Evolutionary conservation across 2,113 vertebrate genomes (phyloP).

Genomic region (Actinemys pallida): DNA sequence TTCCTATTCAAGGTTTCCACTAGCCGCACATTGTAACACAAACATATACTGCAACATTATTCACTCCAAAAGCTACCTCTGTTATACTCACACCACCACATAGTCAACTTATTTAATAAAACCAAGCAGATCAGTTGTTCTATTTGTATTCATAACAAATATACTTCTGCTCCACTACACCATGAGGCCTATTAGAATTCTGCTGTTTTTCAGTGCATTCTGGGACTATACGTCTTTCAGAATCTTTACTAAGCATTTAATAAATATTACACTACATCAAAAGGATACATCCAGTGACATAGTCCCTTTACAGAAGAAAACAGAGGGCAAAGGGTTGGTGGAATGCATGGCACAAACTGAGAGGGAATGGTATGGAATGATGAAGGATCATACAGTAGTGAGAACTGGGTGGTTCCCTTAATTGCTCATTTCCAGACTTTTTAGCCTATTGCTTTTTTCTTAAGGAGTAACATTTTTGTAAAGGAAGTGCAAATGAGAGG

Average conservation of each 20-base stretch:
- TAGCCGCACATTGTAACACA: not conserved
- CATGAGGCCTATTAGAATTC: not conserved
- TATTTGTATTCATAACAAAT: not conserved
- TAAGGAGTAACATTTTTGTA: not conserved
- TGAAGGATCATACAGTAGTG: not conserved
- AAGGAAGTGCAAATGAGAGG: accelerated
- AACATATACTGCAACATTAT: not conserved
- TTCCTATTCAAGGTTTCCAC: not conserved
- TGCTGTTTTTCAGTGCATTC: not conserved
- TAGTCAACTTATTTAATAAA: not conserved
- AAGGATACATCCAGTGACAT: not conserved
- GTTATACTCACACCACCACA: accelerated
- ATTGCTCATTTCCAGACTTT: not conserved
- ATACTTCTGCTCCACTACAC: accelerated
- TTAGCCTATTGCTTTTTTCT: not conserved
- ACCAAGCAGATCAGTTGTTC: not conserved
- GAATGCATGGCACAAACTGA: not conserved
- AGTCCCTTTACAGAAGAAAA: constrained; percentile 20
- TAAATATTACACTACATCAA: not conserved
- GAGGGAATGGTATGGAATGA: constrained; percentile 32
- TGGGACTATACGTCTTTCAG: not conserved
- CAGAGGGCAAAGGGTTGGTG: not conserved
- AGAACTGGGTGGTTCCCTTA: not conserved
- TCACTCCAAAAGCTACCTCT: not conserved
- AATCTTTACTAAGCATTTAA: not conserved